phyloP scores from a whole-genome alignment of 2,797 vertebrate species.

The Danionella dracula region DNA sequence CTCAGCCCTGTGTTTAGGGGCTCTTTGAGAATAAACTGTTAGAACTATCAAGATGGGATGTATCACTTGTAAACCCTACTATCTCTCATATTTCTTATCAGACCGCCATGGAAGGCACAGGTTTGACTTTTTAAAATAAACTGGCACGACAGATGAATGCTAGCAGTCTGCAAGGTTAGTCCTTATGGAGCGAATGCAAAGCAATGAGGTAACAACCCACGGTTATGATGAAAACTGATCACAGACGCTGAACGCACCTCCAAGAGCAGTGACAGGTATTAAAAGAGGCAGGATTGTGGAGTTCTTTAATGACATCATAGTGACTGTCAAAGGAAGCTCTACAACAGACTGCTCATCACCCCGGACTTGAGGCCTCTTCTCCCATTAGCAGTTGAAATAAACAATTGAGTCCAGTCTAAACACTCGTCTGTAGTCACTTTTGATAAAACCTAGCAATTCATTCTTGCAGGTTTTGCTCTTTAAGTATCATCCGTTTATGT shows the following conservation, averaged over 20 bases:
- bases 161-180: slow-evolving; percentile 62
- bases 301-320: slow-evolving; percentile 42
- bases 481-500: slow-evolving; percentile 25
- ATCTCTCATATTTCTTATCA: slow-evolving; percentile 47
- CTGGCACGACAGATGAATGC: slow-evolving; percentile 61
- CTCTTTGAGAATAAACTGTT: slow-evolving; percentile 42
- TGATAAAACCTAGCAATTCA: slow-evolving; percentile 43
- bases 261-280: slow-evolving; percentile 29
- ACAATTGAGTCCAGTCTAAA: slow-evolving; percentile 64
- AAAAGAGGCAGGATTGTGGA: slow-evolving; percentile 16
- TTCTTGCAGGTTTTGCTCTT: slow-evolving; percentile 3
- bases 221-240: slow-evolving; percentile 44
- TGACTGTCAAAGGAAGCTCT: slow-evolving; percentile 31
- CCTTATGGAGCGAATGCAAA: slow-evolving; percentile 54
- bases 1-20: slow-evolving; percentile 29
- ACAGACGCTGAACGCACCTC: slow-evolving; percentile 26
- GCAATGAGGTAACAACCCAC: slow-evolving; percentile 48
- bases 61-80: slow-evolving; percentile 28
- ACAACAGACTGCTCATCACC: not conserved
- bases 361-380: slow-evolving; percentile 44
- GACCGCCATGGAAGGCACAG: slow-evolving; percentile 56
- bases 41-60: slow-evolving; percentile 39
- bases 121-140: slow-evolving; percentile 70
- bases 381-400: slow-evolving; percentile 63
- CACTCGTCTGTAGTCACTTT: slow-evolving; percentile 58